A percentile compares a stretch with the other conserved stretches of the same genome.
These are phyloP conservation scores for Hedya salicella DNA, from an alignment of 2,888 invertebrate genomes.

Conservation along the genomic window DNA sequence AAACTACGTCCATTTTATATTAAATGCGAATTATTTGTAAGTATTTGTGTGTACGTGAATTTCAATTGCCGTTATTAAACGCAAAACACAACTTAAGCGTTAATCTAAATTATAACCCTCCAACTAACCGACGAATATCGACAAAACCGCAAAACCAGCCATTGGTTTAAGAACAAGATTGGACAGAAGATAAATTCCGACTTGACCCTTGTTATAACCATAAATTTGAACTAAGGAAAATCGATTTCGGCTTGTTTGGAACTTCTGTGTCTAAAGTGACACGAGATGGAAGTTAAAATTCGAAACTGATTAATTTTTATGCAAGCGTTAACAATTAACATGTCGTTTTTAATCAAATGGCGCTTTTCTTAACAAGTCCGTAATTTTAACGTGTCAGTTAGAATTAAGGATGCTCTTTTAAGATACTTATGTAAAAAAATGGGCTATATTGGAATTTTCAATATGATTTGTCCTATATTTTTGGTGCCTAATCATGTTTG, in stretches of 20 bases:
- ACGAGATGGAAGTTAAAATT: conserved; percentile 13
- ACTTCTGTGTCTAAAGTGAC: conserved; percentile 16
- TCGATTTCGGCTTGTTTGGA: conserved; percentile 7
- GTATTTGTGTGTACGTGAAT: too few species aligned
- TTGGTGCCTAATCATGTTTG: too few species aligned
- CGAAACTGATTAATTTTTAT: conserved; percentile 1
- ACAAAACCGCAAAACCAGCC: conserved; percentile 37
- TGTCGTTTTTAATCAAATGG: background rate
- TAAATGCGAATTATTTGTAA: too few species aligned
- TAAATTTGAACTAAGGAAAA: conserved; percentile 33
- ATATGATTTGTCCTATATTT: too few species aligned
- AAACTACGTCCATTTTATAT: too few species aligned
- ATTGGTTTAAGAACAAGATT: conserved; percentile 39
- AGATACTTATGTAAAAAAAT: too few species aligned
- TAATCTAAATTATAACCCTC: conserved; percentile 13
- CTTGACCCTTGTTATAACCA: conserved; percentile 29
- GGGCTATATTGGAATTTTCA: too few species aligned
- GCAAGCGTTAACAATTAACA: background rate
- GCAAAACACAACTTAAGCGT: background rate
- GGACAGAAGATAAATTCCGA: conserved; percentile 21
- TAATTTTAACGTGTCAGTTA: too few species aligned
- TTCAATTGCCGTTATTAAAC: too few species aligned
- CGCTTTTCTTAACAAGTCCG: too few species aligned
- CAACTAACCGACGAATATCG: conserved; percentile 12
- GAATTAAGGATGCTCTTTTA: too few species aligned